phyloP scores from a whole-genome alignment of 1,140 invertebrate species.

The Chionoecetes opilio region DNA sequence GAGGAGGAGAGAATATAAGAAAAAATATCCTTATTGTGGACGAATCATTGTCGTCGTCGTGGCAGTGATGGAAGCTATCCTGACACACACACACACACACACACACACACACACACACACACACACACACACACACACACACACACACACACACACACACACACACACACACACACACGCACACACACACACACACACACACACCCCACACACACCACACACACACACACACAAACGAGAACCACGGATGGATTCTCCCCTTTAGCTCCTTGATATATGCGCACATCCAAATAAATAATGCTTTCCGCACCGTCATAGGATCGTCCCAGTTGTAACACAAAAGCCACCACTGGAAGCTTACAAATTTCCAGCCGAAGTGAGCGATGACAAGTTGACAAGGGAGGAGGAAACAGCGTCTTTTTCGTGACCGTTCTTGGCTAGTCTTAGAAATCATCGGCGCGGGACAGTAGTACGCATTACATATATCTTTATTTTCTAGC shows the following conservation, averaged over 20 bases:
- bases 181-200: constrained; percentile 61
- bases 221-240: constrained; percentile 49
- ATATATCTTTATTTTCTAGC: too few species aligned
- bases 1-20: too few species aligned
- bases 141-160: constrained; percentile 62
- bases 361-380: constrained; percentile 62
- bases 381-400: constrained; percentile 71
- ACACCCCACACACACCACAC: too few species aligned
- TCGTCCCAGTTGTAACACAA: constrained; percentile 60
- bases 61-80: constrained; percentile 27
- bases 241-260: constrained; percentile 71
- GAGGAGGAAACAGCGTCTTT: constrained; percentile 67
- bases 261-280: constrained; percentile 69
- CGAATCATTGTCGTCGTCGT: neutral
- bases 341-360: constrained; percentile 49
- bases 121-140: constrained; percentile 52
- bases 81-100: constrained; percentile 44
- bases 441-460: constrained; percentile 59
- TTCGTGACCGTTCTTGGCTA: constrained; percentile 66
- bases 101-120: constrained; percentile 58
- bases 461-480: constrained; percentile 67
- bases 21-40: constrained; percentile 50
- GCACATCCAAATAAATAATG: constrained; percentile 76
- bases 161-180: constrained; percentile 42
- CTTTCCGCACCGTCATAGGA: constrained; percentile 64